Conservation (phyloP, 2,888 invertebrate genomes). For the Slavum lentiscoides region DNA sequence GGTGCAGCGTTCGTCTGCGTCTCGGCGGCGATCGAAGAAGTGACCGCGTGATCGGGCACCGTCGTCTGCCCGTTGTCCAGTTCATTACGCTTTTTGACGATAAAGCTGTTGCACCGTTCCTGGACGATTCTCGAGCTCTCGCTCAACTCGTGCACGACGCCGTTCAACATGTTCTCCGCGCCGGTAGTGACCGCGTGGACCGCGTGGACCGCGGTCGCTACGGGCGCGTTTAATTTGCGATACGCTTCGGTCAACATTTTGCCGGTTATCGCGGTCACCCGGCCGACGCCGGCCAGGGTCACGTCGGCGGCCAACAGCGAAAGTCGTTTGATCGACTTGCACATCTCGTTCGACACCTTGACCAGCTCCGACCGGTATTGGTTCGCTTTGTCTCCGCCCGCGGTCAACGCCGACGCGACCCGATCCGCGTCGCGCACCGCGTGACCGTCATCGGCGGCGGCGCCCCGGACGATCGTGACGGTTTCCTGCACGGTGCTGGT, state of each 20-base stretch:
- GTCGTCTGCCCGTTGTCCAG: background rate
- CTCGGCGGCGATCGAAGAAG: background rate
- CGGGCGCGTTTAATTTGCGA: background rate
- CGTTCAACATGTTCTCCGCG: background rate
- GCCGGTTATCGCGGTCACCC: background rate
- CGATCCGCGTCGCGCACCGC: background rate
- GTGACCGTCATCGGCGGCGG: too few relatives aligned
- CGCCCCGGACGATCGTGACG: too few relatives aligned
- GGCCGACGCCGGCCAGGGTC: too few relatives aligned
- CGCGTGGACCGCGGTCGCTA: background rate
- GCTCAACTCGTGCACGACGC: background rate
- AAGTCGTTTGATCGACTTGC: background rate
- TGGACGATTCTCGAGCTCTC: background rate
- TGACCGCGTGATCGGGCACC: background rate
- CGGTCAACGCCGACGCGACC: background rate
- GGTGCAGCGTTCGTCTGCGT: too few relatives aligned
- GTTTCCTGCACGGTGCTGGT: too few relatives aligned
- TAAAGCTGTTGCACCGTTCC: background rate
- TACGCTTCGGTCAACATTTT: background rate
- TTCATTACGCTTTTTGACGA: background rate
- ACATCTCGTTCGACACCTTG: too few relatives aligned
- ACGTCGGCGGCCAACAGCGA: background rate
- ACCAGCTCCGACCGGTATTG: too few relatives aligned
- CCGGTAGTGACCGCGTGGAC: slow-evolving; percentile 4
- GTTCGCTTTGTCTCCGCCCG: background rate